A percentile compares a stretch with the other conserved stretches of the same genome.
phyloP scores from a whole-genome alignment of 2,888 invertebrate species.

The Tiphia femorata region DNA sequence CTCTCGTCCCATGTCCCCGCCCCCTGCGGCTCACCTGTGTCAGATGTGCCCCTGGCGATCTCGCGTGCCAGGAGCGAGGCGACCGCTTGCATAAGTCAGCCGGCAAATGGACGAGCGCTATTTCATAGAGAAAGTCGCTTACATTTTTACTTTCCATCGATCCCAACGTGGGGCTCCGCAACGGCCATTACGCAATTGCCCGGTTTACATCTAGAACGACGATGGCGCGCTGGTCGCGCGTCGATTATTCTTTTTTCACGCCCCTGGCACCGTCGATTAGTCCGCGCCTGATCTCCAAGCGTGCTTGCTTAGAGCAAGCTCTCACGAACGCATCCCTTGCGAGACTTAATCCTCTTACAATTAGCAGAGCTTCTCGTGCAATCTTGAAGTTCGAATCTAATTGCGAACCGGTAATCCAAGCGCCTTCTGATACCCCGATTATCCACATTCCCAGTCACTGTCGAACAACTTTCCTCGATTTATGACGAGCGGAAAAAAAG shows the following conservation, averaged over 20 bases:
- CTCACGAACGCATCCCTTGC: too few species aligned
- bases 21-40: too few species aligned
- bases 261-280: not conserved
- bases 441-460: too few species aligned
- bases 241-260: not conserved
- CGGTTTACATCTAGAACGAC: constrained; percentile 50
- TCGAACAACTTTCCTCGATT: too few species aligned
- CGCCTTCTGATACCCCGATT: too few species aligned
- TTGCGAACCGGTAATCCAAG: too few species aligned
- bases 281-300: too few species aligned
- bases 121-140: constrained; percentile 68
- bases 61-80: constrained; percentile 47
- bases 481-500: too few species aligned
- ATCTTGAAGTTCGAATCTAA: too few species aligned
- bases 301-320: too few species aligned
- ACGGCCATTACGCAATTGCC: constrained; percentile 49
- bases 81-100: constrained; percentile 61
- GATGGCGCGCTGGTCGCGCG: constrained; percentile 23
- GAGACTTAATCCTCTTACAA: too few species aligned
- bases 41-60: constrained; percentile 24
- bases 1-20: not conserved
- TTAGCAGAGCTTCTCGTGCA: too few species aligned
- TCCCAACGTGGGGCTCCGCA: constrained; percentile 39
- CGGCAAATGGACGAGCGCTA: constrained; percentile 55
- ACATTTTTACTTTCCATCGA: constrained; percentile 65